Evolutionary conservation across 2,888 invertebrate genomes (phyloP), one percentile per base, ranked within the genome.

Genomic region (Lochmaea crataegi): DNA sequence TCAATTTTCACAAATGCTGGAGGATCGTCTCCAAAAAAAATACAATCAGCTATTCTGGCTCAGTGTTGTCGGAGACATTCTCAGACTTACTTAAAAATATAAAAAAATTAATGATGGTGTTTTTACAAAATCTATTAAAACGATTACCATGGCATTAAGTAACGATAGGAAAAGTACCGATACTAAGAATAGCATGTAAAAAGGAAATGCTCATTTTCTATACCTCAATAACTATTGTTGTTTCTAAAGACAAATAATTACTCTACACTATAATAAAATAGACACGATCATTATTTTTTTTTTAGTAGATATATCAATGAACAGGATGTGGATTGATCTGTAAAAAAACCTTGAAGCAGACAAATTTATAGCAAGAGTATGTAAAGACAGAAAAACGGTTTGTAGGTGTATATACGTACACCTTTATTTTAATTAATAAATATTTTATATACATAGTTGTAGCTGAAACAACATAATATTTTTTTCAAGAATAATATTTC

Each of bases 321-420:
- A 42, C 61, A 63, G 61, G 61, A 63, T 63, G 42, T 63, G 18
- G 58, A 63, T 63, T 60, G 32, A 60, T 60, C 32, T 10, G 18
- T 53, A 14, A 38, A 16, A 18, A 16, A 42, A 18, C 61, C 61
- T 63, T 63, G 61, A 63, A 42, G 14, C n/a, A 41, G 42, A 63
- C 61, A 63, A 63, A 63, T 63, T 42, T 63, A 42, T 63, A 42
- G 14, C 18, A 12, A 42, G 12, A 38, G 26, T 58, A 22, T 58
- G 16, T 26, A 26, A 7, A 58, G 41, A 41, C 41, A 41, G 7
- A 14, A 2, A 63, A 42, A 5, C 18, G 16, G 16, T 38, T 60
- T 14, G 38, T n/a, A 60, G 60, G 60, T 38, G 57, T 32, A n/a
- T n/a, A n/a, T n/a, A n/a, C n/a, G n/a, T n/a, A n/a, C n/a, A n/a